These are phyloP conservation scores for Ametastegia equiseti DNA, from an alignment of 2,888 invertebrate species.

Conservation along the genomic window DNA sequence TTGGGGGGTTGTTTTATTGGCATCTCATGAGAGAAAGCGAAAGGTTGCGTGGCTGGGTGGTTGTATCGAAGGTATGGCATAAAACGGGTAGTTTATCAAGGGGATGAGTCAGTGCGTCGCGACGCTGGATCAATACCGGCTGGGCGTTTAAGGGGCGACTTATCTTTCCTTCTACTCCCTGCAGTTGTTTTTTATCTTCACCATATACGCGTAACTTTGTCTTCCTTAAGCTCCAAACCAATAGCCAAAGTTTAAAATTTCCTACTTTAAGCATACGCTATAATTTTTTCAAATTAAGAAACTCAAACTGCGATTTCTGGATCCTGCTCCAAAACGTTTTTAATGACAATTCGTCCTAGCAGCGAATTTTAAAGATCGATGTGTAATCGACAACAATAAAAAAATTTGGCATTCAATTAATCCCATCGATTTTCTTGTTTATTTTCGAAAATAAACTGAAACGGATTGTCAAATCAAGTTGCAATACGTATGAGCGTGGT, in stretches of 20 bases:
- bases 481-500: neutral
- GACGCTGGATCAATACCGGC: constrained; percentile 35
- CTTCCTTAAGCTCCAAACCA: neutral
- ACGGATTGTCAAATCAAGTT: too few species aligned
- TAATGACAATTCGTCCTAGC: too few species aligned
- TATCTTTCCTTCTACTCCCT: neutral
- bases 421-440: too few species aligned
- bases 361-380: too few species aligned
- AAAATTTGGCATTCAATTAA: too few species aligned
- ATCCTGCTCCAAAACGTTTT: too few species aligned
- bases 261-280: too few species aligned
- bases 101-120: constrained; percentile 46
- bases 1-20: neutral
- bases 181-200: neutral
- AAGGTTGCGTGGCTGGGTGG: neutral
- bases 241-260: too few species aligned
- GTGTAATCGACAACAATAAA: too few species aligned
- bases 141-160: constrained; percentile 2
- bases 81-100: neutral
- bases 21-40: neutral
- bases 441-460: too few species aligned
- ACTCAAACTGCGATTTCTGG: too few species aligned
- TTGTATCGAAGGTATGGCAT: neutral
- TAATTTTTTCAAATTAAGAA: too few species aligned
- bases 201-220: neutral